Evolutionary conservation across 1,140 invertebrate genomes (phyloP).

Genomic region (Teleopsis dalmanni): DNA sequence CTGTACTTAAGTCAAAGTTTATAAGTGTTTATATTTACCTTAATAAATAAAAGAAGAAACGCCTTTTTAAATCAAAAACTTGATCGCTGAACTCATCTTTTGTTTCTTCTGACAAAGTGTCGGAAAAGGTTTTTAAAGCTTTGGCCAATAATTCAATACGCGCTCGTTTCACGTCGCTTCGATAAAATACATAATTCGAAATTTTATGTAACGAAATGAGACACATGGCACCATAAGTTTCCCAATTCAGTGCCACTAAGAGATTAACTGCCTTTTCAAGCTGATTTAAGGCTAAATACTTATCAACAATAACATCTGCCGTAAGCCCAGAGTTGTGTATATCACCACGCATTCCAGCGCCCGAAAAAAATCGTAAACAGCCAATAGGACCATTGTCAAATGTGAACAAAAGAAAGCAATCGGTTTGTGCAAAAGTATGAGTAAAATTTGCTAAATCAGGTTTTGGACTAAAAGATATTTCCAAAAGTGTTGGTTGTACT

Average conservation of each 20-base stretch:
- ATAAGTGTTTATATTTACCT: too few species aligned
- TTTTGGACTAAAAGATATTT: slow-evolving; percentile 53
- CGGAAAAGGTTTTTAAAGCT: slow-evolving; percentile 60
- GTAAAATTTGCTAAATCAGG: slow-evolving; percentile 45
- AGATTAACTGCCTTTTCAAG: slow-evolving; percentile 63
- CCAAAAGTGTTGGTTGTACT: slow-evolving; percentile 50
- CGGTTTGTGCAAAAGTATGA: slow-evolving; percentile 45
- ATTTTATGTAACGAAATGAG: slow-evolving; percentile 64
- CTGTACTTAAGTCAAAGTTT: slow-evolving; percentile 1
- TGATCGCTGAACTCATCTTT: slow-evolving; percentile 65
- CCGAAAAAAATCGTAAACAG: slow-evolving; percentile 33
- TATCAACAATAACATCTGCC: slow-evolving; percentile 54
- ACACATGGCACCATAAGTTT: slow-evolving; percentile 58
- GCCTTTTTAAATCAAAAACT: slow-evolving; percentile 62
- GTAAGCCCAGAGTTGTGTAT: slow-evolving; percentile 47
- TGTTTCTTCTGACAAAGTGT: slow-evolving; percentile 57
- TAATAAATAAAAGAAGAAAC: slow-evolving; percentile 72
- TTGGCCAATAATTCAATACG: slow-evolving; percentile 61
- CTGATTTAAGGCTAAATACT: slow-evolving; percentile 58
- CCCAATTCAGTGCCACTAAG: slow-evolving; percentile 63
- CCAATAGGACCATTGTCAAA: slow-evolving; percentile 55
- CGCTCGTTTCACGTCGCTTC: slow-evolving; percentile 49
- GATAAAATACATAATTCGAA: slow-evolving; percentile 55
- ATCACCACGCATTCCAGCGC: slow-evolving; percentile 36
- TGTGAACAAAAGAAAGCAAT: slow-evolving; percentile 49